Evolutionary conservation across 2,888 invertebrate species (phyloP), one percentile per base, ranked within the genome.

Genomic region (Plebejus melissa): DNA sequence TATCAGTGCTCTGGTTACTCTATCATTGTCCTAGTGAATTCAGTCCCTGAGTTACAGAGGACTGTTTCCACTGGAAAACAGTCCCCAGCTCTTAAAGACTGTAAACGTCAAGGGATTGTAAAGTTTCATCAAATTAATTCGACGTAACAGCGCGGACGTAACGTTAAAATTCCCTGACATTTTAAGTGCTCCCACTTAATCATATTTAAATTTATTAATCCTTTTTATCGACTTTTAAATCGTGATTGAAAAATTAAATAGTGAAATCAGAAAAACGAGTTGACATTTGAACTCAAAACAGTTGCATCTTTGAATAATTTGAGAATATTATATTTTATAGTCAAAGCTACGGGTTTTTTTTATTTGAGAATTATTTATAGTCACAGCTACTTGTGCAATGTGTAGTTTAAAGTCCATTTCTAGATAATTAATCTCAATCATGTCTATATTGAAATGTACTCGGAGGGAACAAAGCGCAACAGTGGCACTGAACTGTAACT

Each of bases 141-240:
- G 32, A 50, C 50, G 54, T 72, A 72, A 54, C 72, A 5, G 71
- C 41, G 22, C 22, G 22, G 50, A 50, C 72, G 50, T 71, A 46
- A 71, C 71, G 72, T 50, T 72, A 50, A 72, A 72, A 72, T 72
- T 72, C 32, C 22, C 50, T 72, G 72, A 72, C 72, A 54, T 72
- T 54, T 72, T 72, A 72, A 72, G 72, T 72, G 50, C 54, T 72
- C 32, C 72, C 38, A 9, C 41, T 28, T 72, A 72, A 50, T 54
- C 11, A 54, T 50, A 72, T 72, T 72, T 28, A 72, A 72, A 72
- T 72, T 50, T 54, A 28, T 28, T 54, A 72, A 72, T 72, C 50
- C 72, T 72, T 72, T 50, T 54, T 72, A 32, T 32, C 54, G 50
- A 70, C 70, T 70, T 70, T 70, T 50, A 50, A 72, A 54, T 72